Conservation (phyloP, 2,797 vertebrate species). For the Podarcis siculus region DNA sequence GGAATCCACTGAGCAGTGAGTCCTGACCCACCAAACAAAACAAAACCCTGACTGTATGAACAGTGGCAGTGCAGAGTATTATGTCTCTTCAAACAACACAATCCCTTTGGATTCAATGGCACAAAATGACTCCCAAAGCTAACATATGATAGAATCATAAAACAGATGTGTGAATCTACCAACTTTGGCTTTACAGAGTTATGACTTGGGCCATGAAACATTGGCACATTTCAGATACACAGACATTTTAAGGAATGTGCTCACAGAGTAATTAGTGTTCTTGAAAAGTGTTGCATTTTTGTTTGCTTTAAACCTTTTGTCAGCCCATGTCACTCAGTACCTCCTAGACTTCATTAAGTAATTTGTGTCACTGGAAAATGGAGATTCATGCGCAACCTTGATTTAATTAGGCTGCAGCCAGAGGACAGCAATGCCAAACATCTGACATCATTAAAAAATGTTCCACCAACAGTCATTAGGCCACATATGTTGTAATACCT, state of each 20-base stretch:
- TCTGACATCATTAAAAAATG: neutral
- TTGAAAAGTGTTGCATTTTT: neutral
- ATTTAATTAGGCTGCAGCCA: neutral
- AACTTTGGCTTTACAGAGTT: neutral
- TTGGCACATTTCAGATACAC: neutral
- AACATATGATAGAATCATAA: neutral
- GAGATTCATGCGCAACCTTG: neutral
- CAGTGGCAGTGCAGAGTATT: neutral
- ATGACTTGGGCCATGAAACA: neutral
- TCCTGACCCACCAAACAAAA: neutral
- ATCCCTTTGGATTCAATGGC: neutral
- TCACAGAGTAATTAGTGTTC: neutral
- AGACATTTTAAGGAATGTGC: neutral
- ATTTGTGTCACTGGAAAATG: neutral
- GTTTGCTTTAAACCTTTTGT: slow-evolving; percentile 9
- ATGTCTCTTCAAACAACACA: neutral
- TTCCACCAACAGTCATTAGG: slow-evolving; percentile 21
- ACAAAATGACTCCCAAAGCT: neutral
- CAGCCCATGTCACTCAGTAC: neutral
- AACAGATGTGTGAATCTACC: neutral
- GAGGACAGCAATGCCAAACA: neutral
- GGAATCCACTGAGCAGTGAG: neutral
- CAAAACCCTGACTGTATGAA: neutral
- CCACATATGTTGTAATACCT: neutral
- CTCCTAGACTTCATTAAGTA: slow-evolving; percentile 16